Conservation (phyloP, 1,140 invertebrate genomes). For the Microplitis demolitor region DNA sequence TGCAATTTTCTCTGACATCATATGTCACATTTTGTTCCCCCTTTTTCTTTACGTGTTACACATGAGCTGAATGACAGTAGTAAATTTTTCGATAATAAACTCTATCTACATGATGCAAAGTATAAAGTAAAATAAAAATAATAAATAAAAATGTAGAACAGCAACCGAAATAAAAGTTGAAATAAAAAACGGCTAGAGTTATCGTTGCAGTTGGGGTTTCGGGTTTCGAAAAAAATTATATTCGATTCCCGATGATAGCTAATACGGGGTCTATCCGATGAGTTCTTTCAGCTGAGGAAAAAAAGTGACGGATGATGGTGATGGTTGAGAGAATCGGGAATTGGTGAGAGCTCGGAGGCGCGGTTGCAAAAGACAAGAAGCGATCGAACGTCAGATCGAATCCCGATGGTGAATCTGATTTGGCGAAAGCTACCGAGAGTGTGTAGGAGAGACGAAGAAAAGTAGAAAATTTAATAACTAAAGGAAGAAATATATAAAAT, state of each 20-base stretch:
- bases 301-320: neutral
- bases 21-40: constrained; percentile 3
- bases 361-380: constrained; percentile 41
- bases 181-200: neutral
- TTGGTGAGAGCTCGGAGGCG: constrained; percentile 3
- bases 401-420: constrained; percentile 56
- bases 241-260: neutral
- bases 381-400: constrained; percentile 54
- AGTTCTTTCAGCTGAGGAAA: neutral
- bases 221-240: neutral
- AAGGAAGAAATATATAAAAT: too few species aligned
- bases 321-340: constrained; percentile 7
- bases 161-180: too few species aligned
- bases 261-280: neutral
- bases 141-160: neutral
- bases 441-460: constrained; percentile 2
- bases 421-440: constrained; percentile 50
- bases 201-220: neutral
- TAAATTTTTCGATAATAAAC: neutral
- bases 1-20: constrained; percentile 10
- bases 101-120: neutral
- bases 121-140: neutral
- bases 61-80: neutral
- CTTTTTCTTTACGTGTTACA: neutral
- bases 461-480: too few species aligned